Conservation (phyloP, 2,888 invertebrate species). For the Thera britannica region DNA sequence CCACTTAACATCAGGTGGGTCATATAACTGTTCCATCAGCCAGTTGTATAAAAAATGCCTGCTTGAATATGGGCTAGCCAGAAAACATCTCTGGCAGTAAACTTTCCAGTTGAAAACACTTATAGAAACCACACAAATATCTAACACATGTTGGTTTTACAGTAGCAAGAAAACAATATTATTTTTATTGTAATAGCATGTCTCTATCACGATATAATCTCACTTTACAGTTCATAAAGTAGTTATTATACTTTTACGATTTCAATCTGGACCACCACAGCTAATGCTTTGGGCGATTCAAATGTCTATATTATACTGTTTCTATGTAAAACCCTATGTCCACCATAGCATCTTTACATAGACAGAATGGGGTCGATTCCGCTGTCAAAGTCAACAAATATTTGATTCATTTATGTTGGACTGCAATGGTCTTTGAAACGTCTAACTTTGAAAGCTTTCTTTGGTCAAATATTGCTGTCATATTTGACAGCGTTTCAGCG, state of each 20-base stretch:
- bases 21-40: too few relatives aligned
- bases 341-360: conserved; percentile 17
- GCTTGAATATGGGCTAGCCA: background rate
- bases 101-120: conserved; percentile 26
- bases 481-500: too few relatives aligned
- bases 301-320: conserved; percentile 64
- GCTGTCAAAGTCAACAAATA: too few relatives aligned
- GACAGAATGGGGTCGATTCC: too few relatives aligned
- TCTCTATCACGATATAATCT: conserved; percentile 53
- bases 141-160: conserved; percentile 35
- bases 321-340: conserved; percentile 59
- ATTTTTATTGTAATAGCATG: conserved; percentile 42
- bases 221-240: conserved; percentile 49
- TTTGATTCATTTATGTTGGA: too few relatives aligned
- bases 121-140: conserved; percentile 24
- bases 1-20: background rate
- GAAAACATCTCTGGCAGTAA: background rate
- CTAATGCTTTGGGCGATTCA: conserved; percentile 54
- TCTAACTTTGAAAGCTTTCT: too few relatives aligned
- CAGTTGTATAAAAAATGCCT: background rate
- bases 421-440: too few relatives aligned
- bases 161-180: conserved; percentile 33
- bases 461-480: too few relatives aligned
- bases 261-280: conserved; percentile 61
- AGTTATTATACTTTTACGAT: conserved; percentile 60